phyloP scores from a whole-genome alignment of 2,888 invertebrate species.

The Stenodera caucasica region DNA sequence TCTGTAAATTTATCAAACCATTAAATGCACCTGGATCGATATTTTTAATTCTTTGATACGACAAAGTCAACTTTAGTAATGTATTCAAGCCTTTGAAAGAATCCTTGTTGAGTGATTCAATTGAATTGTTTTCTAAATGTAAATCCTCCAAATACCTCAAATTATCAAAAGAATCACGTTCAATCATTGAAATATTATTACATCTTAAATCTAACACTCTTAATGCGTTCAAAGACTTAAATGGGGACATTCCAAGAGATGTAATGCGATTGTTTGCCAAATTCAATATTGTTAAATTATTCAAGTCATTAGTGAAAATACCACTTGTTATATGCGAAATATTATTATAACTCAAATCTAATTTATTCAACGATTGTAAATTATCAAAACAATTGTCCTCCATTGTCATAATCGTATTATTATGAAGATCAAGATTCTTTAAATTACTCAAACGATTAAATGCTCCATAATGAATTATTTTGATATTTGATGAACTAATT shows the following conservation, averaged over 20 bases:
- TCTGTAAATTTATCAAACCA: not conserved
- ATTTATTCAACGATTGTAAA: too few relatives aligned
- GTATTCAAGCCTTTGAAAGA: constrained; percentile 6
- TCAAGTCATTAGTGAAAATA: not conserved
- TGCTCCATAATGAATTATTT: too few relatives aligned
- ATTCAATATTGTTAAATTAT: not conserved
- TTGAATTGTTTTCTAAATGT: not conserved
- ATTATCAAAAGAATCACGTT: constrained; percentile 4
- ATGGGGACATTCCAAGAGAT: not conserved
- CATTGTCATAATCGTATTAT: too few relatives aligned
- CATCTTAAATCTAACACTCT: not conserved
- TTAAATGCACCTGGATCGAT: not conserved
- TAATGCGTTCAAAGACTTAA: not conserved
- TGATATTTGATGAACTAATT: too few relatives aligned
- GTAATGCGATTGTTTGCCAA: not conserved
- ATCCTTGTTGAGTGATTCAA: not conserved
- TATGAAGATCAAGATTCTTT: too few relatives aligned
- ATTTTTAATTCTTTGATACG: constrained; percentile 1
- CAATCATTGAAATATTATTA: constrained; percentile 4
- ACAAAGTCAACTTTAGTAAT: constrained; percentile 1
- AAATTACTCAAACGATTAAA: too few relatives aligned
- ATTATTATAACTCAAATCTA: too few relatives aligned
- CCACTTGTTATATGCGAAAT: too few relatives aligned
- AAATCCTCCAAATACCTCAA: not conserved
- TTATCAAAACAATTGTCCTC: too few relatives aligned